Conservation (phyloP, 2,113 vertebrate genomes). For the Poeciliopsis retropinna region DNA sequence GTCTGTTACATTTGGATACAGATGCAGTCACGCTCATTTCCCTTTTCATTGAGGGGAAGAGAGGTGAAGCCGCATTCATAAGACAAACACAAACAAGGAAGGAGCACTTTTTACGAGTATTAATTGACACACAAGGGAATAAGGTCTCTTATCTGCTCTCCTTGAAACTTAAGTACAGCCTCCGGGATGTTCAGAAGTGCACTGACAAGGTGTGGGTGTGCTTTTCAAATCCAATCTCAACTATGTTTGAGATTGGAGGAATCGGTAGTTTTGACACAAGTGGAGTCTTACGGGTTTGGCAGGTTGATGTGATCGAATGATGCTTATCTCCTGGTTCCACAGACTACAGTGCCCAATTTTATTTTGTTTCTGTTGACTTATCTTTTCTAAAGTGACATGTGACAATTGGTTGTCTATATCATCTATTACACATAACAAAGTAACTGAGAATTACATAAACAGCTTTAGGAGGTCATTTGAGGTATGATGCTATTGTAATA, state of each 20-base stretch:
- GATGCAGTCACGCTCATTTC: conserved; percentile 26
- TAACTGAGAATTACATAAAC: conserved; percentile 8
- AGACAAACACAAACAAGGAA: conserved; percentile 48
- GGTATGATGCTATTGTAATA: not conserved
- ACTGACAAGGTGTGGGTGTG: conserved; percentile 58
- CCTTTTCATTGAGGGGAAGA: conserved; percentile 33
- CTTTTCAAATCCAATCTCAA: conserved; percentile 36
- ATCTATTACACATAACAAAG: conserved; percentile 27
- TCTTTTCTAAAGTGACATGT: not conserved
- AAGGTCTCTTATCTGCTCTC: conserved; percentile 51
- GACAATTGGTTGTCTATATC: conserved; percentile 22
- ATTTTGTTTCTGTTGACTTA: not conserved
- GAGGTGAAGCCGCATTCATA: conserved; percentile 24
- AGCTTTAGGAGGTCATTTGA: not conserved
- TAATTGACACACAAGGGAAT: conserved; percentile 74
- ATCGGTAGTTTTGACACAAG: conserved; percentile 3
- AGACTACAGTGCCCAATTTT: conserved; percentile 5
- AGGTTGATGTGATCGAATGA: conserved; percentile 19
- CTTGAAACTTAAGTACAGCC: conserved; percentile 44
- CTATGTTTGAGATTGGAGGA: conserved; percentile 20
- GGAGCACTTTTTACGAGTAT: conserved; percentile 51
- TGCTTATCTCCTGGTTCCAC: not conserved
- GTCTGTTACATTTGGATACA: conserved; percentile 54
- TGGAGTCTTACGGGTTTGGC: not conserved
- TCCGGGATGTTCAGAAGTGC: conserved; percentile 51